These are phyloP conservation scores for Sinocyclocheilus anshuiensis DNA, from an alignment of 2,113 vertebrate species.

Conservation along the genomic window DNA sequence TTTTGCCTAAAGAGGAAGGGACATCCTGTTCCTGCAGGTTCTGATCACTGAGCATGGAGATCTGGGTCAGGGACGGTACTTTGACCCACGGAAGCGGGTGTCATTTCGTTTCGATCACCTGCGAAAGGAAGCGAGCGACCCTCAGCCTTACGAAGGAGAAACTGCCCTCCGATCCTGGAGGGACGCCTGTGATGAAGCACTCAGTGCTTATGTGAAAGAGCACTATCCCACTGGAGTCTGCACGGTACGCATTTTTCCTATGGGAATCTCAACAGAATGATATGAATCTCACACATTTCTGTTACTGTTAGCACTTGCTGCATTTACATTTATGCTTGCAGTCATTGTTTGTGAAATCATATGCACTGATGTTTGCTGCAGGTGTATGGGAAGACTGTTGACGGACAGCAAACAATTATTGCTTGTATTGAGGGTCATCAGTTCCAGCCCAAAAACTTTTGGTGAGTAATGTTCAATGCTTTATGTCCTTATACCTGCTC, in stretches of 20 bases:
- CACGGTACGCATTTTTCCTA: conserved; percentile 74
- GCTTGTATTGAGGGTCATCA: no score
- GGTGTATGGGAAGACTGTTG: conserved; percentile 97
- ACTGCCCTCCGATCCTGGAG: conserved; percentile 88
- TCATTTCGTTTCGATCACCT: conserved; percentile 97
- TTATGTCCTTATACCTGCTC: no score
- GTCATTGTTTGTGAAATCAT: not conserved
- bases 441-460: conserved; percentile 98
- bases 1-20: not conserved
- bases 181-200: conserved; percentile 86
- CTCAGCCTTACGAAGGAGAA: conserved; percentile 87
- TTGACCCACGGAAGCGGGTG: conserved; percentile 91
- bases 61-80: conserved; percentile 91
- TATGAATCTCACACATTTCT: not conserved
- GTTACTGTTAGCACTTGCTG: not conserved
- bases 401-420: conserved; percentile 82
- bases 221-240: conserved; percentile 94
- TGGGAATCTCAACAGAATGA: not conserved
- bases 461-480: conserved; percentile 76
- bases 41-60: conserved; percentile 98
- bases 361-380: conserved; percentile 65
- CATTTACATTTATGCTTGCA: not conserved
- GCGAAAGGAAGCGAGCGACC: conserved; percentile 94
- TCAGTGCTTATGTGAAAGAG: conserved; percentile 94
- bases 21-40: conserved; percentile 73